Percentiles rank a stretch among this genome's conserved stretches.
Conservation (phyloP, 2,888 invertebrate species). For the Chouioia cunea region DNA sequence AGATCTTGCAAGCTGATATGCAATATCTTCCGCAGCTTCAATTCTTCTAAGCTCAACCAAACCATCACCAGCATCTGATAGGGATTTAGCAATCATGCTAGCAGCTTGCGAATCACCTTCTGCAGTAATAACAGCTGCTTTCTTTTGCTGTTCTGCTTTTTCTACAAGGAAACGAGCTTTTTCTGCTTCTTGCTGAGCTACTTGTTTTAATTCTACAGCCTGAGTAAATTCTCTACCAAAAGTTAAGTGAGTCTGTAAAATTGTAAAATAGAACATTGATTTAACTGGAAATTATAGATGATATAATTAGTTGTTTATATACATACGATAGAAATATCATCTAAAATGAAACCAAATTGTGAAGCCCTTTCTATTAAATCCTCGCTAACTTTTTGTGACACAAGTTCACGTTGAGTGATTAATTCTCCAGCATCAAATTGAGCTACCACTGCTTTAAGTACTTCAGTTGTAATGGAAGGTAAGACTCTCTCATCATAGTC, state of each 20-base stretch:
- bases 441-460: slow-evolving; percentile 98
- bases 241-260: slow-evolving; percentile 90
- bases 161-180: slow-evolving; percentile 98
- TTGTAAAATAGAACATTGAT: slow-evolving; percentile 27
- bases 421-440: slow-evolving; percentile 99
- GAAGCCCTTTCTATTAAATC: slow-evolving; percentile 91
- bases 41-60: slow-evolving; percentile 97
- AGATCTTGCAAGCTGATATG: slow-evolving; percentile 93
- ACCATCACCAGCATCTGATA: slow-evolving; percentile 95
- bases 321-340: slow-evolving; percentile 94
- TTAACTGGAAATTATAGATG: not conserved
- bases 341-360: slow-evolving; percentile 96
- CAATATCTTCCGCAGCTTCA: slow-evolving; percentile 99
- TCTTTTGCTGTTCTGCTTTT: slow-evolving; percentile 98
- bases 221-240: slow-evolving; percentile 99
- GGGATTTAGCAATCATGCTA: slow-evolving; percentile 90
- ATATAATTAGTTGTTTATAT: slow-evolving; percentile 1
- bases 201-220: slow-evolving; percentile 99
- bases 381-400: slow-evolving; percentile 90
- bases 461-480: slow-evolving; percentile 98
- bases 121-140: slow-evolving; percentile 92
- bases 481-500: slow-evolving; percentile 99
- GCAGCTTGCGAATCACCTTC: slow-evolving; percentile 99
- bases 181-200: slow-evolving; percentile 99
- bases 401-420: slow-evolving; percentile 96